Evolutionary conservation across 1,140 invertebrate species (phyloP), one percentile per base, ranked within the genome.

Genomic region (Drosophila baimaii): DNA sequence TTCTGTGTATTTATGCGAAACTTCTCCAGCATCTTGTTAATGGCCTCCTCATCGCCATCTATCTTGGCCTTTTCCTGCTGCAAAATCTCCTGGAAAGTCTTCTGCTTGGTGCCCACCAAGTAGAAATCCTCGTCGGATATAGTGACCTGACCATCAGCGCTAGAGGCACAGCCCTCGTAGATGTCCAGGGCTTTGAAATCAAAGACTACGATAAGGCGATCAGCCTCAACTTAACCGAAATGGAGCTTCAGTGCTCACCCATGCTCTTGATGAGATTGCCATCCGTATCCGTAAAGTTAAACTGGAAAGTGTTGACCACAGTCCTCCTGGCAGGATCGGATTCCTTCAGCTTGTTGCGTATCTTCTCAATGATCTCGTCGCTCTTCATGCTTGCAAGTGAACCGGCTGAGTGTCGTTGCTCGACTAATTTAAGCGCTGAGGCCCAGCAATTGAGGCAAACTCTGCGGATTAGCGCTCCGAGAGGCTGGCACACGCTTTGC

Each of bases 101-200:
- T 79, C 41, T 89, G 73, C 41, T 91, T 91, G 6, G 83, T 90
- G 21, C 90, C 90, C 7, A 91, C 81, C 68, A 91, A 55, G 62
- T 79, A 91, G 54, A 91, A 91, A 49, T 91, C 81, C 27, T 91
- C 90, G 75, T 91, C 90, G 2, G 83, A 64, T 54, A 91, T 85
- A 7, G 90, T 91, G 2, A 91, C 65, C 25, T 77, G 79, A 3
- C 74, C 90, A 74, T 91, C 90, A 0, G 77, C 69, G n/a, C 52
- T 33, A 5, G 66, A 4, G 8, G 83, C 63, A 54, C 68, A 90
- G 7, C 90, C 90, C 25, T 91, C 90, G 33, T 91, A 91, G 35
- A 91, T 91, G 23, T 91, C 89, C 70, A 91, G 27, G 27, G 88
- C 90, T 91, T 91, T 91, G 75, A 91, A 91, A 90, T 91, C 90